Evolutionary conservation across 2,888 invertebrate genomes (phyloP), one percentile per base, ranked within the genome.

Genomic region (Aplocera efformata): DNA sequence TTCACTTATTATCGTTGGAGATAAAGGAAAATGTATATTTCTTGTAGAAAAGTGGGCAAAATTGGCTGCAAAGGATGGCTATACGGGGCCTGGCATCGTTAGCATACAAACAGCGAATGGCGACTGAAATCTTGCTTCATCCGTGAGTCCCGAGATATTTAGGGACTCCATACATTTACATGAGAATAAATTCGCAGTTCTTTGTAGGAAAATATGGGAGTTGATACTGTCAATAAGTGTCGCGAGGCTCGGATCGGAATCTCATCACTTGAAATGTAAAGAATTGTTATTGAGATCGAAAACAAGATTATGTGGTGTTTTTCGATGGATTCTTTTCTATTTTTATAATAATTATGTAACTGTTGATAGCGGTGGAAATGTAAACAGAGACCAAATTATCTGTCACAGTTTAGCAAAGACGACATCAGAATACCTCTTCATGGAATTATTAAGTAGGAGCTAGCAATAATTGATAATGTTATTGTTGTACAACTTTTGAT

Each of bases 151-250:
- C 13, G 26, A 23, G 23, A 43, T 31, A 43, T 34, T 38, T 32
- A 39, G 39, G 32, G 28, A 39, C 32, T 32, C 22, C 33, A 37
- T 44, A 39, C 44, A 44, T 44, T 44, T 44, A 35, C 39, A 44
- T 44, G 32, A 44, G 44, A 35, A 39, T 44, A 44, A 27, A 39
- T 44, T 44, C 32, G 32, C 34, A 28, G 21, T 32, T 32, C 17
- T 26, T 27, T 41, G 27, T 31, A 27, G 26, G 34, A 27, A 35
- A 35, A 44, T 38, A 24, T 28, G 33, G 38, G 10, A 20, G 26
- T 22, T 25, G 27, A 38, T 27, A 35, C 39, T 29, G 39, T 39
- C 44, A 35, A 35, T 39, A 44, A 28, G 32, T 27, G 31, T 26
- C 35, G 13, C 2, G 3, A 21, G 34, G 28, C 38, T 34, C 35